Conservation (phyloP, 2,797 vertebrate genomes). For the Notolepis coatsorum region DNA sequence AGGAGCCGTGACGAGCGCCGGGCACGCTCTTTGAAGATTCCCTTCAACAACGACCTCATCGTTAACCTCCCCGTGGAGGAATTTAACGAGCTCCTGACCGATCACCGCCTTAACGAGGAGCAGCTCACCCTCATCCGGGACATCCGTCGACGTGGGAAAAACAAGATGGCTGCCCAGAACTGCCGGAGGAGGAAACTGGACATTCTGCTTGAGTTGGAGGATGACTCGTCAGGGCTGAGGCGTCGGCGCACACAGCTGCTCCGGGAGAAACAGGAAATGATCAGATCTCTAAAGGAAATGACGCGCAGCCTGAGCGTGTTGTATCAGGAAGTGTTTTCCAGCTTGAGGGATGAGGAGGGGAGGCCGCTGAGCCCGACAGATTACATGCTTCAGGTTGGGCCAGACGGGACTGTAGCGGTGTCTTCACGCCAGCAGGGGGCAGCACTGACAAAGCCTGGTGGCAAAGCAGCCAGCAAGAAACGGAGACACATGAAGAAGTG, state of each 20-base stretch:
- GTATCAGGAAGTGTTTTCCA: constrained; percentile 90
- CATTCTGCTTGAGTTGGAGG: constrained; percentile 86
- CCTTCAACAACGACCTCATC: constrained; percentile 92
- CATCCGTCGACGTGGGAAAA: constrained; percentile 94
- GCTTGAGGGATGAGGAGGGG: constrained; percentile 87
- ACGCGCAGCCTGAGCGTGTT: constrained; percentile 87
- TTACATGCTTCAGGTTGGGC: constrained; percentile 83
- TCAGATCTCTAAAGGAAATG: constrained; percentile 89
- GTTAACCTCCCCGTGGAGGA: constrained; percentile 94
- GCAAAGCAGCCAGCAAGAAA: constrained; percentile 82
- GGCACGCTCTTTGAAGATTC: constrained; percentile 88
- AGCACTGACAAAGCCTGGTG: constrained; percentile 54
- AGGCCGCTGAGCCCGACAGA: constrained; percentile 84
- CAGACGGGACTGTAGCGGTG: constrained; percentile 80
- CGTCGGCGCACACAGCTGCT: constrained; percentile 85
- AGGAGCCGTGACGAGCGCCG: constrained; percentile 88
- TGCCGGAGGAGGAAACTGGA: constrained; percentile 93
- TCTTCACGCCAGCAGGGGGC: constrained; percentile 74
- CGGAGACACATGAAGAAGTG: constrained; percentile 90
- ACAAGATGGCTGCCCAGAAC: constrained; percentile 97
- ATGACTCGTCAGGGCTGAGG: constrained; percentile 85
- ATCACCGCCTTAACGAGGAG: constrained; percentile 86
- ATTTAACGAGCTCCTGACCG: constrained; percentile 91
- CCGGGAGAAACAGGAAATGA: constrained; percentile 88
- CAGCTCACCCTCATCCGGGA: constrained; percentile 92